Conservation (phyloP, 2,113 vertebrate species). For the Toxotes jaculatrix region DNA sequence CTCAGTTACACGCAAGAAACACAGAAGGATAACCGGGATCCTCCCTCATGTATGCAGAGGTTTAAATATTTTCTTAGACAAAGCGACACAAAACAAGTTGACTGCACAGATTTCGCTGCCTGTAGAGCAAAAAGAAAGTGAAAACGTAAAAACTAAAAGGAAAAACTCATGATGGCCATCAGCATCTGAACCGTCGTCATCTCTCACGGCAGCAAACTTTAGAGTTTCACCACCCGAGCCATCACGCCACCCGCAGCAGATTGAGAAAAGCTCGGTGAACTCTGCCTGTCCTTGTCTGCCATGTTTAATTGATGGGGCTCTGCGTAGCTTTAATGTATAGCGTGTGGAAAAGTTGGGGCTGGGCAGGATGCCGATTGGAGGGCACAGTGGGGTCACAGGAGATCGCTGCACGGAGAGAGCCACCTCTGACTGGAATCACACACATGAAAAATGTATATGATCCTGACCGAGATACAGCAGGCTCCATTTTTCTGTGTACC, state of each 20-base stretch:
- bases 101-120: neutral
- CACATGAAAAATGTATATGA: constrained; percentile 69
- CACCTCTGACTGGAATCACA: constrained; percentile 48
- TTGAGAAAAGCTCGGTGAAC: constrained; percentile 63
- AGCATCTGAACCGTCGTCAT: neutral
- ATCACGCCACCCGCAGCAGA: constrained; percentile 25
- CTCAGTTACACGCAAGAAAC: neutral
- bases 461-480: constrained; percentile 46
- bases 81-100: neutral
- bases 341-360: constrained; percentile 44
- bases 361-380: constrained; percentile 48
- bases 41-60: neutral
- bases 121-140: neutral
- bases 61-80: neutral
- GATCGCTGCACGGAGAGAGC: constrained; percentile 52
- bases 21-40: neutral
- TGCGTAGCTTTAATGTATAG: constrained; percentile 65
- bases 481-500: neutral
- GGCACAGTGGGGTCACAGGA: constrained; percentile 52
- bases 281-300: constrained; percentile 67
- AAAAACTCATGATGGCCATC: neutral
- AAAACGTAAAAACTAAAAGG: neutral
- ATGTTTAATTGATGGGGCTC: constrained; percentile 77
- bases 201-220: constrained; percentile 11
- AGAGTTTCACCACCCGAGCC: neutral